These are phyloP conservation scores for Heliconius hewitsoni DNA, from an alignment of 1,140 invertebrate species.

Conservation along the genomic window DNA sequence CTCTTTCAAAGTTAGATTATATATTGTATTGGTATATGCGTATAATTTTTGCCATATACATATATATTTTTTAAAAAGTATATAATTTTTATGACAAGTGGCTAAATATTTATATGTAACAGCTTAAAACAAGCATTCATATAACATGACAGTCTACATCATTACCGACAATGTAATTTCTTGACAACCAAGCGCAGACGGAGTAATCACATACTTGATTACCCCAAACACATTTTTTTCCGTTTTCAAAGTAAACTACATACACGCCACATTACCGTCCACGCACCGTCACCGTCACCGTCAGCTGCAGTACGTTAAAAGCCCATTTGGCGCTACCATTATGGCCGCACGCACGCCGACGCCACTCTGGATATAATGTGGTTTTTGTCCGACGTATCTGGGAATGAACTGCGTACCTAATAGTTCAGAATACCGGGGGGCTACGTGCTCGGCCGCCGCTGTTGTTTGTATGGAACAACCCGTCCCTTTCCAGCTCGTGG, in stretches of 20 bases:
- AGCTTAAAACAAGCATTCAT: too few species aligned
- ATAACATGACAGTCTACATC: background rate
- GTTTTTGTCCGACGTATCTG: conserved; percentile 48
- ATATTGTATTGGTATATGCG: too few species aligned
- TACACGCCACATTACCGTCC: conserved; percentile 24
- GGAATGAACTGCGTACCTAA: conserved; percentile 50
- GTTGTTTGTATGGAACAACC: conserved; percentile 38
- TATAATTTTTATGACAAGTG: too few species aligned
- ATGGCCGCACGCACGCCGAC: conserved; percentile 29
- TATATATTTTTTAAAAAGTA: too few species aligned
- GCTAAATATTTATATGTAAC: too few species aligned
- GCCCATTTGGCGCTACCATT: conserved; percentile 39
- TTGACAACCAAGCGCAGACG: background rate
- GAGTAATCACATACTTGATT: background rate
- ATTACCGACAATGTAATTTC: background rate
- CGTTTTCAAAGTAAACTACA: conserved; percentile 3
- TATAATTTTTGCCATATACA: too few species aligned
- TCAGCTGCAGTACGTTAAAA: conserved; percentile 47
- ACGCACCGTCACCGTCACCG: conserved; percentile 12
- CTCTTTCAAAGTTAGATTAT: too few species aligned
- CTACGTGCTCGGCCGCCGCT: conserved; percentile 28
- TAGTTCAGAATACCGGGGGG: conserved; percentile 42
- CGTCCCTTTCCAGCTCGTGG: conserved; percentile 37
- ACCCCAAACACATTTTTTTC: background rate
- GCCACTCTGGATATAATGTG: conserved; percentile 34